A percentile compares a stretch with the other conserved stretches of the same genome.
Conservation (phyloP, 2,888 invertebrate genomes). For the Ceriagrion tenellum region DNA sequence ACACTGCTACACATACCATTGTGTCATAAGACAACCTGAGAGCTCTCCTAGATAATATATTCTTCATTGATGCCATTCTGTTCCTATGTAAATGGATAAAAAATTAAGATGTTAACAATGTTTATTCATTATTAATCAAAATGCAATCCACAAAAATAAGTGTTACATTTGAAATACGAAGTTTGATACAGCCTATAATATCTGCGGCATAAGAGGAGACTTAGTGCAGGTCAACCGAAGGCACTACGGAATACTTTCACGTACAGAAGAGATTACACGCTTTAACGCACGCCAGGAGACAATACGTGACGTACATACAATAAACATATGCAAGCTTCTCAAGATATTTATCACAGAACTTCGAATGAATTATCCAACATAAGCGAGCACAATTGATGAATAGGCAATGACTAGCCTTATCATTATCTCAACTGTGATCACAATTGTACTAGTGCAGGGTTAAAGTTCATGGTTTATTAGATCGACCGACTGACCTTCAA, state of each 20-base stretch:
- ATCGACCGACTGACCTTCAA: conserved; percentile 15
- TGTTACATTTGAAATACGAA: background rate
- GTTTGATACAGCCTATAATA: background rate
- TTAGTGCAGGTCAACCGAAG: background rate
- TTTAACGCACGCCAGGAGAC: background rate
- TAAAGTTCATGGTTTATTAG: background rate
- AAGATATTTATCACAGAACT: background rate
- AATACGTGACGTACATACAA: background rate
- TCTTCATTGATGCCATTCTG: background rate
- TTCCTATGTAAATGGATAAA: background rate
- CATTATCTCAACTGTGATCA: background rate
- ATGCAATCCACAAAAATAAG: background rate
- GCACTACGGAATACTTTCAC: background rate
- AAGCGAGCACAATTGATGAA: background rate
- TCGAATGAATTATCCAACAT: background rate
- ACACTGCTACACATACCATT: background rate
- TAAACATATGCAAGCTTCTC: background rate
- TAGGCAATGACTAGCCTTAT: background rate
- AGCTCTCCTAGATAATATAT: background rate
- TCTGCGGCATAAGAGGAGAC: background rate
- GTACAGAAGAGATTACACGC: background rate
- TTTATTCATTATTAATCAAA: background rate
- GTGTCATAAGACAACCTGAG: background rate
- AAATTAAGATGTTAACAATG: background rate
- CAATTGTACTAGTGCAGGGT: background rate